Evolutionary conservation across 2,113 vertebrate species (phyloP), one percentile per base, ranked within the genome.

Genomic region (Todiramphus saurophagus): DNA sequence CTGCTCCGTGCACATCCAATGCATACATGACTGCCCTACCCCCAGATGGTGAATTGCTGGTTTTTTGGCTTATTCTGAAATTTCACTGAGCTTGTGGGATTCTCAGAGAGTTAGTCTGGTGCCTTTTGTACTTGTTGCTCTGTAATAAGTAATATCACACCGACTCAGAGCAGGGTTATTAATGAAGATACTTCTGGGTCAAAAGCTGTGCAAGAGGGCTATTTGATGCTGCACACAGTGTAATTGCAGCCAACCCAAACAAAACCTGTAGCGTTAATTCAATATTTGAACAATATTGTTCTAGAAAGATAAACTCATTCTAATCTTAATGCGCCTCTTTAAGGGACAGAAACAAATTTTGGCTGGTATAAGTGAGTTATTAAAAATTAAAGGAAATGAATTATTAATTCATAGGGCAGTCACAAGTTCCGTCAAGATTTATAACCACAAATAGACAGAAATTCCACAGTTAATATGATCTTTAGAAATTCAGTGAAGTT

Each of bases 351-450:
- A 78, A 62, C 17, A 56, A 81, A 70, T 31, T 87, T 70, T 1
- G 13, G 30, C 4, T 0, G 74, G 35, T 74, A 11, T 51, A 56
- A 83, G 33, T 44, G 35, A 81, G 37, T 66, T 84, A 92, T 82
- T 93, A 84, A 95, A 93, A 89, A 74, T 69, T 81, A 77, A 91
- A 91, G 63, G 44, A 80, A 89, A 80, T 78, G 23, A 95, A 89
- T 78, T 87, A 14, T 84, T 91, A 77, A 87, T 93, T 93, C 64
- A 77, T 18, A 82, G 69, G 55, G 74, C 51, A 90, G 74, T 56
- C 64, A 48, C 60, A 91, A 84, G 53, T 75, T 93, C 64, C 70
- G 89, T 81, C 0, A 5, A 87, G 74, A 84, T 84, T 95, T 92
- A 35, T 87, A 90, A 63, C 28, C 10, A 56, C 56, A 84, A 35